Percentiles rank a stretch among this genome's conserved stretches.
Conservation (phyloP, 2,888 invertebrate genomes). For the Acanthosepion esculentum region DNA sequence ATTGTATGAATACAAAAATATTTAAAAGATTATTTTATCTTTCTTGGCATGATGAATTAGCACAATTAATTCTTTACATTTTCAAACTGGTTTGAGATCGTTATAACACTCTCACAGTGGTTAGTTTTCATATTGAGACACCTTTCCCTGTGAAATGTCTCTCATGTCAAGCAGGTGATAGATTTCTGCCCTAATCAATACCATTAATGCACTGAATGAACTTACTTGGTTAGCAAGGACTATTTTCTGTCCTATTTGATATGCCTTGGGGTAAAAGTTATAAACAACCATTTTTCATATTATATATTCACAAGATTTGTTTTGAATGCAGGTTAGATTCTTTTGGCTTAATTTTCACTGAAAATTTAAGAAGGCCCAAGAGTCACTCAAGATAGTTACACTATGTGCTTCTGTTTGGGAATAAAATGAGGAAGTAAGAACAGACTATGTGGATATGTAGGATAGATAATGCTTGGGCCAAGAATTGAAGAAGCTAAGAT, state of each 20-base stretch:
- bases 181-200: background rate
- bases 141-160: background rate
- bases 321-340: too few species aligned
- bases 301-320: too few species aligned
- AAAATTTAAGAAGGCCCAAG: too few species aligned
- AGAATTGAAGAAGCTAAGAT: too few species aligned
- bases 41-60: background rate
- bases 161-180: background rate
- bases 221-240: background rate
- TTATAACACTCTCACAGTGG: background rate
- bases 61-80: background rate
- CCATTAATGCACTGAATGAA: background rate
- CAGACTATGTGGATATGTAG: too few species aligned
- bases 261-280: background rate
- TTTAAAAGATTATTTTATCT: background rate
- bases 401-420: too few species aligned
- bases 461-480: too few species aligned
- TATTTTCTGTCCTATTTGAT: background rate
- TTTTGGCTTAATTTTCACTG: too few species aligned
- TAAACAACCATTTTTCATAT: too few species aligned
- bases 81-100: background rate
- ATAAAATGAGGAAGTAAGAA: too few species aligned
- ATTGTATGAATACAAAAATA: too few species aligned
- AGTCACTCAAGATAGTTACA: too few species aligned
- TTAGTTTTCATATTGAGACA: background rate